Evolutionary conservation across 2,113 vertebrate species (phyloP).

Genomic region (Crotalus viridis): DNA sequence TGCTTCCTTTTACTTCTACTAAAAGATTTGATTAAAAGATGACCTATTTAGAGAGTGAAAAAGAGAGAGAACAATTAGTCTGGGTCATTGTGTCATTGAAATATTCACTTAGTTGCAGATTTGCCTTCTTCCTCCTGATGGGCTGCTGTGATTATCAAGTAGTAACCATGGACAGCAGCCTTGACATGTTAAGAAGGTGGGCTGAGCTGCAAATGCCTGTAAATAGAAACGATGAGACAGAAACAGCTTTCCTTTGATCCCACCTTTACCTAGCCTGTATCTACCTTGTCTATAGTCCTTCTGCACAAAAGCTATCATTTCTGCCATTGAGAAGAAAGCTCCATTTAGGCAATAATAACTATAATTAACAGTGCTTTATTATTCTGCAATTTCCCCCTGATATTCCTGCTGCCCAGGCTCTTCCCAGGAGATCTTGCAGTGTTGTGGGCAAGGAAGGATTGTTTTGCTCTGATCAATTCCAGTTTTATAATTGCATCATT

Average conservation of each 20-base stretch:
- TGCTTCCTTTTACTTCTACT: neutral
- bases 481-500: neutral
- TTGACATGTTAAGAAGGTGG: slow-evolving; percentile 8
- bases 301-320: slow-evolving; percentile 37
- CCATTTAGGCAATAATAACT: neutral
- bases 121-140: neutral
- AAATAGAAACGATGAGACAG: slow-evolving; percentile 23
- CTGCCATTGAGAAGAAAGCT: neutral
- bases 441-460: rapidly evolving
- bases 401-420: neutral
- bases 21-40: neutral
- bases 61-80: neutral
- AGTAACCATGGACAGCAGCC: neutral
- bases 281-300: slow-evolving; percentile 21
- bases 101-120: neutral
- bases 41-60: neutral
- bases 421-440: slow-evolving; percentile 6
- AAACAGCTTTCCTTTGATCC: slow-evolving; percentile 28
- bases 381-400: slow-evolving; percentile 21
- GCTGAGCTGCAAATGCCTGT: slow-evolving; percentile 13
- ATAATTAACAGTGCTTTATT: neutral
- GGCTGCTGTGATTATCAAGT: slow-evolving; percentile 14
- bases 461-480: neutral
- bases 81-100: rapidly evolving
- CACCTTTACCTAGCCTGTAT: neutral